phyloP scores from a whole-genome alignment of 1,140 invertebrate genomes.

The Spodoptera frugiperda region DNA sequence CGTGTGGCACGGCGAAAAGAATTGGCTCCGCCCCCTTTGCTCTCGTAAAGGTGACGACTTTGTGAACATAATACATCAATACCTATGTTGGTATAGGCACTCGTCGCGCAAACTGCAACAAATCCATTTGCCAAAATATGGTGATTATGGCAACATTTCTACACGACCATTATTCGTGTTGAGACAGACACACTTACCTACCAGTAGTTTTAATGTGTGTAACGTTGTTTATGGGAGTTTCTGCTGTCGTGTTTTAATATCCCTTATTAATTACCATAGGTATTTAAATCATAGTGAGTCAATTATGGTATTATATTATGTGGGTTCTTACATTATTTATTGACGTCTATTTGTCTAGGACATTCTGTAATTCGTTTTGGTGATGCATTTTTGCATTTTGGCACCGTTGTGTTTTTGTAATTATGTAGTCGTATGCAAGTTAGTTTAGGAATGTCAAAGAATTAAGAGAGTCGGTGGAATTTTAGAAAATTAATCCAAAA shows the following conservation, averaged over 20 bases:
- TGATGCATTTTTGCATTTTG: neutral
- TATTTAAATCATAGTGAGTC: neutral
- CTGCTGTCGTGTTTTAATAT: slow-evolving; percentile 2
- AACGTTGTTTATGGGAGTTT: neutral
- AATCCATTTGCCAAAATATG: slow-evolving; percentile 14
- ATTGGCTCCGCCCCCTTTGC: neutral
- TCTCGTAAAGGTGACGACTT: too few relatives aligned
- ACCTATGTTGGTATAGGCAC: too few relatives aligned
- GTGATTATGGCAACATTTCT: slow-evolving; percentile 26
- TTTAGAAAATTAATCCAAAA: too few relatives aligned
- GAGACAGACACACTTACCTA: slow-evolving; percentile 1
- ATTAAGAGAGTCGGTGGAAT: too few relatives aligned
- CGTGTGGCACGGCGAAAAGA: neutral
- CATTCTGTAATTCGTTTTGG: slow-evolving; percentile 5
- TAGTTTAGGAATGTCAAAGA: neutral
- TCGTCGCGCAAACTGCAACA: neutral
- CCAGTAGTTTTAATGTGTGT: neutral
- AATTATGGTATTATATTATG: neutral
- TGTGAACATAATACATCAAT: neutral
- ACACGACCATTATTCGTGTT: slow-evolving; percentile 15
- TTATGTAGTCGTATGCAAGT: neutral
- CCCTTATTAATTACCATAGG: slow-evolving; percentile 11
- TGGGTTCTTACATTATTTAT: neutral
- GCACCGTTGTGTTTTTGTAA: neutral
- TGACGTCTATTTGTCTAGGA: slow-evolving; percentile 7